These are phyloP conservation scores for Cryptoleucopteryx plumbea DNA, from an alignment of 2,113 vertebrate genomes.

Conservation along the genomic window DNA sequence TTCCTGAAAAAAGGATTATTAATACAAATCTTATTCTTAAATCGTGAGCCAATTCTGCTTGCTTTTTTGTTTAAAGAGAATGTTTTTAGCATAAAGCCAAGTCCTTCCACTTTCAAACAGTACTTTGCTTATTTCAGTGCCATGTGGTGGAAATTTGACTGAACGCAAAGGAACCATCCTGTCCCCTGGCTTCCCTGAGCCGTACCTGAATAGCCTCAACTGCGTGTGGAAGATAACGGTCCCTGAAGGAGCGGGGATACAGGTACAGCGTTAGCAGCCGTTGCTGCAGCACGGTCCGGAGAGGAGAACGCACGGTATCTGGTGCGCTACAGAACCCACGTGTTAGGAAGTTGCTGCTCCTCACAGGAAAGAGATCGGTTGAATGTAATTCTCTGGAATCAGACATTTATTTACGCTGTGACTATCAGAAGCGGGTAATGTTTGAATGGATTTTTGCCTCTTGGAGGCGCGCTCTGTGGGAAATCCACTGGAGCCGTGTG, in stretches of 20 bases:
- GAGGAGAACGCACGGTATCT: accelerated
- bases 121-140: slow-evolving; percentile 73
- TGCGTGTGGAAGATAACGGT: slow-evolving; percentile 97
- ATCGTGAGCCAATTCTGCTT: background rate
- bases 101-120: background rate
- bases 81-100: background rate
- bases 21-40: background rate
- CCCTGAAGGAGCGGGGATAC: slow-evolving; percentile 94
- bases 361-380: accelerated
- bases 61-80: background rate
- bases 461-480: background rate
- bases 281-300: accelerated
- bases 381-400: background rate
- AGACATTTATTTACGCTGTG: accelerated
- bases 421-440: background rate
- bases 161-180: slow-evolving; percentile 93
- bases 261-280: slow-evolving; percentile 71
- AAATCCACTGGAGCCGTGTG: background rate
- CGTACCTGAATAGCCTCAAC: slow-evolving; percentile 97
- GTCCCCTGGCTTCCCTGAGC: slow-evolving; percentile 94
- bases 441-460: background rate
- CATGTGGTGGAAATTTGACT: slow-evolving; percentile 93
- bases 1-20: background rate
- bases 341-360: background rate
- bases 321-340: accelerated